Conservation (phyloP, 2,888 invertebrate species). For the Mesorhabditis belari region DNA sequence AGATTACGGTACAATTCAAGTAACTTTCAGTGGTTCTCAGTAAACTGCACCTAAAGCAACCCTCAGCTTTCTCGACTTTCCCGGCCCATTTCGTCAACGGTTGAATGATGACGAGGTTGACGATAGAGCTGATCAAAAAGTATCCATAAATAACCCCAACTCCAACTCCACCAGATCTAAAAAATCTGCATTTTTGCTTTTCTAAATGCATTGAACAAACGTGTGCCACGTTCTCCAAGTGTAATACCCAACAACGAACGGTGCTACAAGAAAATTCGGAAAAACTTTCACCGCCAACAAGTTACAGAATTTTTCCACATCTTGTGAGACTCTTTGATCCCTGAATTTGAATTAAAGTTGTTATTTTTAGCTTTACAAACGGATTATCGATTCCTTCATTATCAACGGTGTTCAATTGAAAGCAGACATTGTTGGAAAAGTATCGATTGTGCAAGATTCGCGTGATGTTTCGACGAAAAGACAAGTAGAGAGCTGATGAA, state of each 20-base stretch:
- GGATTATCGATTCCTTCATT: conserved; percentile 59
- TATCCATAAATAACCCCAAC: conserved; percentile 58
- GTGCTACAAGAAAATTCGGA: conserved; percentile 51
- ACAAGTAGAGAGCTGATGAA: conserved; percentile 56
- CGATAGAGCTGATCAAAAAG: conserved; percentile 59
- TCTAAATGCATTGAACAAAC: conserved; percentile 45
- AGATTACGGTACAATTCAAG: background rate
- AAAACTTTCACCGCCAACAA: conserved; percentile 51
- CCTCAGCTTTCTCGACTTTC: conserved; percentile 59
- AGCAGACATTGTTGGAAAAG: conserved; percentile 57
- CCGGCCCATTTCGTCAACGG: conserved; percentile 59
- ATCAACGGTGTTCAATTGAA: conserved; percentile 56
- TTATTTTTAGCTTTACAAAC: conserved; percentile 48
- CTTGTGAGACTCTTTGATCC: conserved; percentile 57
- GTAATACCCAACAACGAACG: conserved; percentile 60
- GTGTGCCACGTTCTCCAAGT: conserved; percentile 57
- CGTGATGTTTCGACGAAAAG: conserved; percentile 57
- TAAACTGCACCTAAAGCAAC: conserved; percentile 58
- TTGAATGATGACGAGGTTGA: conserved; percentile 60
- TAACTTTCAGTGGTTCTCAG: background rate
- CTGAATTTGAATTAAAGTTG: background rate
- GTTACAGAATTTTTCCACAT: conserved; percentile 57
- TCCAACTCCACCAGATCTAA: conserved; percentile 59
- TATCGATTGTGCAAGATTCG: conserved; percentile 56
- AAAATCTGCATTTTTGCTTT: conserved; percentile 9